These are phyloP conservation scores for Brotula barbata DNA, from an alignment of 2,797 vertebrate species.

Conservation along the genomic window DNA sequence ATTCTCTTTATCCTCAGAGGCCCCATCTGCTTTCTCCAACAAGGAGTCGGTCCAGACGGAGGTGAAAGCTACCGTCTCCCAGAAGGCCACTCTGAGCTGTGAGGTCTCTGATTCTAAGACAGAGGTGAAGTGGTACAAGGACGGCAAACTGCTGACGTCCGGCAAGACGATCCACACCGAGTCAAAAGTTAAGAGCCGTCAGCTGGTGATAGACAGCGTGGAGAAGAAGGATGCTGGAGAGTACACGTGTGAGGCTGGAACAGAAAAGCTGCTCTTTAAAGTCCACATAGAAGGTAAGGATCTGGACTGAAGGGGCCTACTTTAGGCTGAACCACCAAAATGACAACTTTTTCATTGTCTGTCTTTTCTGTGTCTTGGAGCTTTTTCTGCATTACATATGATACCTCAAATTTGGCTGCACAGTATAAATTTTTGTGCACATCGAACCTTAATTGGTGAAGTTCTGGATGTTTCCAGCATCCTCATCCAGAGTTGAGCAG, in stretches of 20 bases:
- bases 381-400: no score
- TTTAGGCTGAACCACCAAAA: no score
- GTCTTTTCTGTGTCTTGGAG: no score
- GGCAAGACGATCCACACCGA: conserved; percentile 35
- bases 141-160: conserved; percentile 41
- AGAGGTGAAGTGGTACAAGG: conserved; percentile 61
- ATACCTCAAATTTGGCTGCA: no score
- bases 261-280: conserved; percentile 65
- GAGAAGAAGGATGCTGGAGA: conserved; percentile 75
- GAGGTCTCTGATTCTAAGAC: conserved; percentile 65
- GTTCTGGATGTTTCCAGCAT: no score
- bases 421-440: no score
- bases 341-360: no score
- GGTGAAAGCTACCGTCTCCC: conserved; percentile 42
- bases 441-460: no score
- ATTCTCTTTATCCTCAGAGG: conserved; percentile 43
- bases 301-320: no score
- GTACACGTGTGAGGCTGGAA: conserved; percentile 71
- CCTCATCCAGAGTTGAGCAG: no score
- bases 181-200: conserved; percentile 38
- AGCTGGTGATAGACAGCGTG: conserved; percentile 43
- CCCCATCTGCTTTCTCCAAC: conserved; percentile 60
- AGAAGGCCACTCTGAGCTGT: conserved; percentile 64
- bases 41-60: conserved; percentile 53
- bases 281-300: conserved; percentile 65